Base-by-base conservation (phyloP, 2,888 invertebrate genomes). In the Ophioninae sp. region DNA sequence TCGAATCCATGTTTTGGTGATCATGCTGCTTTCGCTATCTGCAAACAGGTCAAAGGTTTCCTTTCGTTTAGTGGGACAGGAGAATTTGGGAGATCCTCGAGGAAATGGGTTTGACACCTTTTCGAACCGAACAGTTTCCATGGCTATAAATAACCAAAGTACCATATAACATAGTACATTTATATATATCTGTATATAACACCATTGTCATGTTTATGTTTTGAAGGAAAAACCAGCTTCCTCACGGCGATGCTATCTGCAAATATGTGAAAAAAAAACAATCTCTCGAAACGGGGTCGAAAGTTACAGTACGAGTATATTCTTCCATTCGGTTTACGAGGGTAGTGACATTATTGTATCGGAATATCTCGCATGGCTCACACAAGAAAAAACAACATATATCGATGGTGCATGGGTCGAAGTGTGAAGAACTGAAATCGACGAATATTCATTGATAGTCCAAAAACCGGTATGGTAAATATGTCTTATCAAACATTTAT, bases 11-110 rank as follows among this genome's bases (percentile, higher is more conserved):
- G 73, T 77, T 58, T 73, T 68, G 51, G 82, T 73, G 87, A 85
- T 90, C 89, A 90, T 90, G 88, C 87, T 86, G 90, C 86, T 85
- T 87, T 87, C 83, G 87, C 82, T 88, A 91, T 91, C 91, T 92
- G 91, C n/a, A 91, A 92, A 88, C 86, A 91, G 85, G 80, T 78
- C 56, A 85, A 77, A 86, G 82, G 88, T 74, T 87, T 75, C 30
- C 85, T 58, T 80, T 61, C 22, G 64, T 82, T 80, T 74, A 77
- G 63, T 77, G 41, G 64, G 71, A 39, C 39, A 41, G 44, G 64
- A 65, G 73, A 22, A 76, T 67, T 22, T 23, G 2, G 58, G 39
- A 67, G 59, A 73, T 73, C 68, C n/a, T 63, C 37, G 22, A 44
- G 20, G 56, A 82, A 81, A 71, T 13, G 22, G 23, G 59, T 64